These are phyloP conservation scores for Hemicrepidius hirtus DNA, from an alignment of 2,888 invertebrate genomes.

Conservation along the genomic window DNA sequence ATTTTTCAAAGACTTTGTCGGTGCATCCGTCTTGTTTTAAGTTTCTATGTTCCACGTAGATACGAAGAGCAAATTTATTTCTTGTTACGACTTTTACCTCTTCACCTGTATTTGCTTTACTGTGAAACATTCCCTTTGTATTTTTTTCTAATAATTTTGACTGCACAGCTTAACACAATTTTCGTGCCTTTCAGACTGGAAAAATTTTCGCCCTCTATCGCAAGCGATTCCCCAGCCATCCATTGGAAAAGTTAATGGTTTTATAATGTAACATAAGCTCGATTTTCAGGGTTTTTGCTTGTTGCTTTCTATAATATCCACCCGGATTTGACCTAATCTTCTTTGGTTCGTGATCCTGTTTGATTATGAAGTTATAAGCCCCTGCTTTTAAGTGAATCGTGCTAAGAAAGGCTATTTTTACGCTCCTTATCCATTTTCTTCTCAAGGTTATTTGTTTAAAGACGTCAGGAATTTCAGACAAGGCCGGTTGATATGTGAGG, in stretches of 20 bases:
- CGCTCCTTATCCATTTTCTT: not conserved
- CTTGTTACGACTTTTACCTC: constrained; percentile 21
- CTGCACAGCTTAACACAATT: not conserved
- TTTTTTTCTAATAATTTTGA: not conserved
- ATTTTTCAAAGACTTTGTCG: constrained; percentile 46
- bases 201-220: constrained; percentile 6
- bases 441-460: not conserved
- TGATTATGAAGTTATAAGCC: constrained; percentile 19
- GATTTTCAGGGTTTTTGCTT: constrained; percentile 28
- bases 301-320: constrained; percentile 1
- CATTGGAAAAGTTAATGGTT: constrained; percentile 12
- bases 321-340: not conserved
- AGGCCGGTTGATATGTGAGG: not conserved
- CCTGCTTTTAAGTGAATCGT: constrained; percentile 1
- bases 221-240: constrained; percentile 9
- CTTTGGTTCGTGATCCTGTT: constrained; percentile 10
- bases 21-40: constrained; percentile 49
- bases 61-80: constrained; percentile 45
- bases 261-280: constrained; percentile 10
- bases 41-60: constrained; percentile 42
- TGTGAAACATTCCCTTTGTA: not conserved
- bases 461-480: not conserved
- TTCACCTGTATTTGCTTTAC: constrained; percentile 26
- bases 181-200: not conserved
- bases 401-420: constrained; percentile 4